Conservation (phyloP, 2,113 vertebrate genomes). For the Zapornia atra region DNA sequence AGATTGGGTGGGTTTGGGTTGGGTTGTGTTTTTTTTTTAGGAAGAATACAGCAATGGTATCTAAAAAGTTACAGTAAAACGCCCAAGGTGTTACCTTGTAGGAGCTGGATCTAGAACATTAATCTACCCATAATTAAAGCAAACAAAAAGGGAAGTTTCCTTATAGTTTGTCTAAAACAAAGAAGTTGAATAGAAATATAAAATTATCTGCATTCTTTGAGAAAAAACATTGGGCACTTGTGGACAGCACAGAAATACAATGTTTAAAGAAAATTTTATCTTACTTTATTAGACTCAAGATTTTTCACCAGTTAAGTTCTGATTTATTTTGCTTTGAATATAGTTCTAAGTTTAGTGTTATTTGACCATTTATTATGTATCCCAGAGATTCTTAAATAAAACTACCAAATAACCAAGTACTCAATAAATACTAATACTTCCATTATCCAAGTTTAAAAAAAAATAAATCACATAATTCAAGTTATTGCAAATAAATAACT, state of each 20-base stretch:
- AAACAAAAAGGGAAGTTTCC: conserved; percentile 19
- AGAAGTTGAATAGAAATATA: not conserved
- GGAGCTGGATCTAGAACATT: not conserved
- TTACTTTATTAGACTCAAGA: not conserved
- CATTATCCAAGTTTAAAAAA: not conserved
- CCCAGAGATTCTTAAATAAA: conserved; percentile 26
- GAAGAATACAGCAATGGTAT: not conserved
- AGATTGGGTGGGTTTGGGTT: not conserved
- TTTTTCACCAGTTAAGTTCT: not conserved
- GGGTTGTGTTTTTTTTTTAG: not conserved
- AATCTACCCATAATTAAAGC: not conserved
- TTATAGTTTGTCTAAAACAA: conserved; percentile 13
- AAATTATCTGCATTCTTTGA: not conserved
- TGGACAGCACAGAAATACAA: not conserved
- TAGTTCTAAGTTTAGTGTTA: not conserved
- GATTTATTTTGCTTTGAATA: not conserved
- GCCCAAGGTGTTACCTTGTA: not conserved
- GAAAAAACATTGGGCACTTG: conserved; percentile 38
- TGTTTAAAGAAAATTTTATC: not conserved
- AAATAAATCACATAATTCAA: not conserved
- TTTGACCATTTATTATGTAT: not conserved
- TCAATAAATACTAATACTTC: conserved; percentile 50
- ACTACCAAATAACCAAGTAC: conserved; percentile 23
- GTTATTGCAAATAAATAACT: conserved; percentile 64
- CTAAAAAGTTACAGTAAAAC: conserved; percentile 6